These are phyloP conservation scores for Paradisaea rubra DNA, from an alignment of 2,113 vertebrate species.

Conservation along the genomic window DNA sequence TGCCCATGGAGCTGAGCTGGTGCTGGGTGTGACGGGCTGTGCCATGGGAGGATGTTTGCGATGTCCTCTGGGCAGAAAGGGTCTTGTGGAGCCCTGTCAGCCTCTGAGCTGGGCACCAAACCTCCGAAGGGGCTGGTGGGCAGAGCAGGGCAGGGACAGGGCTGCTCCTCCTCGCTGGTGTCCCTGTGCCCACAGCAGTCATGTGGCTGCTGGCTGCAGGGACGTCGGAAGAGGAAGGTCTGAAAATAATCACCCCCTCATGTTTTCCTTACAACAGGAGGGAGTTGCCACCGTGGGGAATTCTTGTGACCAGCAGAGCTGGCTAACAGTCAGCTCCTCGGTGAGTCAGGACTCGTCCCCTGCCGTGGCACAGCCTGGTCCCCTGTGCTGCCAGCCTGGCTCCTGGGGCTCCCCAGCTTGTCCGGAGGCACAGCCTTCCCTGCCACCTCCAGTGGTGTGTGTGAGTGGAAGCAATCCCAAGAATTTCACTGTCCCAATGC, in stretches of 20 bases:
- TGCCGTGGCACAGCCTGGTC: rapidly evolving
- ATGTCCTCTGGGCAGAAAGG: not conserved
- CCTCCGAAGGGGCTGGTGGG: not conserved
- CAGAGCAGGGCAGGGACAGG: not conserved
- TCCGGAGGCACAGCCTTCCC: not conserved
- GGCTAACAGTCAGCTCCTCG: not conserved
- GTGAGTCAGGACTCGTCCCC: not conserved
- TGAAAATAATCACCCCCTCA: constrained; percentile 31
- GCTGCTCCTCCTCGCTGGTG: not conserved
- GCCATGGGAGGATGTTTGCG: not conserved
- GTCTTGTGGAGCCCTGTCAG: rapidly evolving
- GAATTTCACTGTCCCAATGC: not conserved
- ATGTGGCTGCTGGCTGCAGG: not conserved
- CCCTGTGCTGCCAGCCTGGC: not conserved
- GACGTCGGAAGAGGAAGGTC: constrained; percentile 3
- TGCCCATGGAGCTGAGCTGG: not conserved
- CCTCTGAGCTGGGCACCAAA: not conserved
- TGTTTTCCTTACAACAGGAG: not conserved
- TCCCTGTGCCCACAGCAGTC: not conserved
- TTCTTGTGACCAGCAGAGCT: constrained; percentile 21
- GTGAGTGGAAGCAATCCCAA: not conserved
- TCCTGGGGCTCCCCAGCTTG: not conserved
- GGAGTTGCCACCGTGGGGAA: not conserved
- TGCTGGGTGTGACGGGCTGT: not conserved
- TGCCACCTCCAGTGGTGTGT: not conserved